These are phyloP conservation scores for Bathynomus jamesi DNA, from an alignment of 1,140 invertebrate genomes.

Conservation along the genomic window DNA sequence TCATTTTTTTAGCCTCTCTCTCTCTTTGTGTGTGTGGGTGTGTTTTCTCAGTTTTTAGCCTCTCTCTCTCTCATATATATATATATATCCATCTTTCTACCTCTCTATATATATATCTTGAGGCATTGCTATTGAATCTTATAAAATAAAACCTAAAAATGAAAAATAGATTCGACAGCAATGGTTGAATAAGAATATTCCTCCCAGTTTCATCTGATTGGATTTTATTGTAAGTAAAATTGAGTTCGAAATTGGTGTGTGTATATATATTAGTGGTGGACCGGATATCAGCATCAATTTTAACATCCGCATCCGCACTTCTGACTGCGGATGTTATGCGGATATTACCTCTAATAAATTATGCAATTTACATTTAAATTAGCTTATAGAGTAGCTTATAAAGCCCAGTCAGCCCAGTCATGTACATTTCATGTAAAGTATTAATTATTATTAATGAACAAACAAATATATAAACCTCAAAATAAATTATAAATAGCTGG, in stretches of 20 bases:
- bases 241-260: neutral
- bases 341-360: too few relatives aligned
- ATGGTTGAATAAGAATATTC: neutral
- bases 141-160: neutral
- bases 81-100: neutral
- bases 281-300: too few relatives aligned
- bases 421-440: too few relatives aligned
- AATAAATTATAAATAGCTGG: too few relatives aligned
- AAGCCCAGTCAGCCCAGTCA: too few relatives aligned
- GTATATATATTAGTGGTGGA: neutral
- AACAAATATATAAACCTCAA: too few relatives aligned
- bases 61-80: neutral
- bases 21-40: neutral
- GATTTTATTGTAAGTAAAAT: neutral
- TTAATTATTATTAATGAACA: too few relatives aligned
- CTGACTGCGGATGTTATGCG: too few relatives aligned
- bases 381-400: too few relatives aligned
- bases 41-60: neutral
- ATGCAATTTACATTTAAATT: too few relatives aligned
- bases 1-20: neutral
- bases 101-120: neutral
- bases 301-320: too few relatives aligned
- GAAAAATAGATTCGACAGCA: neutral
- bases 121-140: neutral
- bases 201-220: neutral